Conservation (phyloP, 2,797 vertebrate genomes). For the Tachyglossus aculeatus region DNA sequence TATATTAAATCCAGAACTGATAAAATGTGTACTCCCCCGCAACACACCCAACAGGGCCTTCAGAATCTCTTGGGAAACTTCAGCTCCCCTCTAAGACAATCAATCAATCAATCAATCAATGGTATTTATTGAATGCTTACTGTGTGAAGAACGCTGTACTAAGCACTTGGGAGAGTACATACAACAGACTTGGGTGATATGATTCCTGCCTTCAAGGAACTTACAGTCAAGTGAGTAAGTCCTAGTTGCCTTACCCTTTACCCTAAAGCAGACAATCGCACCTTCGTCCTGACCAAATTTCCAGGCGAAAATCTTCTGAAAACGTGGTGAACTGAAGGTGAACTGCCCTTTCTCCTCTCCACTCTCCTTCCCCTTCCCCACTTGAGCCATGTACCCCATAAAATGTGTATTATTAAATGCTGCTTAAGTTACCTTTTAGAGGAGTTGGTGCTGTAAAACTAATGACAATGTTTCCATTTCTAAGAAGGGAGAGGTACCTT, state of each 20-base stretch:
- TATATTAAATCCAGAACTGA: slow-evolving; percentile 38
- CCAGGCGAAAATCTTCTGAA: background rate
- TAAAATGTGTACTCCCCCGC: too few species aligned
- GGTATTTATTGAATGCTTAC: too few species aligned
- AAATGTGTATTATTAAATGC: background rate
- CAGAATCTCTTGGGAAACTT: too few species aligned
- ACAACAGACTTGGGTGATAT: too few species aligned
- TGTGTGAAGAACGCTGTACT: too few species aligned
- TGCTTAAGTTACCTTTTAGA: slow-evolving; percentile 25
- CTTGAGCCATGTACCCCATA: background rate
- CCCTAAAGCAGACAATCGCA: background rate
- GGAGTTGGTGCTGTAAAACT: background rate
- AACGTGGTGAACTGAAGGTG: background rate
- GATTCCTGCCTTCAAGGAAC: background rate
- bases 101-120: too few species aligned
- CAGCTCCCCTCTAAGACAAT: too few species aligned
- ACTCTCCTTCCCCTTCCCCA: background rate
- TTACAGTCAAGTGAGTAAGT: too few species aligned
- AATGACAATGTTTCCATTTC: slow-evolving; percentile 14
- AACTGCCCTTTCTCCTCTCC: too few species aligned
- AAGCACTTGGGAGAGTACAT: too few species aligned
- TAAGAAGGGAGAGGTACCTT: slow-evolving; percentile 26
- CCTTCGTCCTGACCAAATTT: background rate
- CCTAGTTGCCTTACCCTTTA: background rate
- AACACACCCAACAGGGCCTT: too few species aligned